phyloP scores from a whole-genome alignment of 2,113 vertebrate species.

The Machaerirhynchus nigripectus region DNA sequence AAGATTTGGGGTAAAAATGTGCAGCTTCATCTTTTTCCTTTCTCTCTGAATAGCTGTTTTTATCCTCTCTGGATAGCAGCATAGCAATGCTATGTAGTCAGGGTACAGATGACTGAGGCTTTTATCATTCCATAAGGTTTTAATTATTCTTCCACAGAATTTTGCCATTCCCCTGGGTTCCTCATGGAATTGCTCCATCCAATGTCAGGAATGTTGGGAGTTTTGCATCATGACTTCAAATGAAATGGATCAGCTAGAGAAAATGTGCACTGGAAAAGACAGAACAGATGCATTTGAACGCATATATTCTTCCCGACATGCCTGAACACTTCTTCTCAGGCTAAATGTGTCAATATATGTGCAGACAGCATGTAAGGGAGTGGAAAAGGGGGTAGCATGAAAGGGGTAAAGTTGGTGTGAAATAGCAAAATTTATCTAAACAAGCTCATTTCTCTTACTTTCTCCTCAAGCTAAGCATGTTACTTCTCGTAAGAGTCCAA shows the following conservation, averaged over 20 bases:
- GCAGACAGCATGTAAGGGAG: background rate
- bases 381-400: background rate
- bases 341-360: background rate
- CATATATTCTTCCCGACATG: background rate
- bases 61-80: background rate
- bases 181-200: background rate
- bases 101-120: background rate
- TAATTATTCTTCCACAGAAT: background rate
- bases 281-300: background rate
- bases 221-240: background rate
- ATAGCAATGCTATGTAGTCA: background rate
- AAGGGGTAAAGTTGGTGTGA: background rate
- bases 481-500: background rate
- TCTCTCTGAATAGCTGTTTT: background rate
- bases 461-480: background rate
- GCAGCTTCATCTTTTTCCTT: background rate
- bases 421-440: conserved; percentile 16
- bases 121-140: background rate
- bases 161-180: background rate
- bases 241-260: background rate
- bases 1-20: background rate
- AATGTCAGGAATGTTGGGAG: background rate
- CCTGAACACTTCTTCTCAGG: background rate
- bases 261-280: background rate
- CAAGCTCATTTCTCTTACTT: background rate